Evolutionary conservation across 1,140 invertebrate species (phyloP).

Genomic region (Formica exsecta): DNA sequence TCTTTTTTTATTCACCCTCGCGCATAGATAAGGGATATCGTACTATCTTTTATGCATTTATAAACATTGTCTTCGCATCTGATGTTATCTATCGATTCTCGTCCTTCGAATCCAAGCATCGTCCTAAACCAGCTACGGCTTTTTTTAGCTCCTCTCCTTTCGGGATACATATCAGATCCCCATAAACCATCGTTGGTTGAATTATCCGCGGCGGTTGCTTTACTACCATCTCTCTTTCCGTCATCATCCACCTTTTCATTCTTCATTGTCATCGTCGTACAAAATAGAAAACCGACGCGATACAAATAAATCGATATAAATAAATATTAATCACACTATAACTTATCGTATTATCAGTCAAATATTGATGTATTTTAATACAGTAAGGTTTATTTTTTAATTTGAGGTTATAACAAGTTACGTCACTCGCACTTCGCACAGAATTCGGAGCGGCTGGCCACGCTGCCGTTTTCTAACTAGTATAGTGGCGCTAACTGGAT

Average conservation of each 20-base stretch:
- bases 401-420: constrained; percentile 38
- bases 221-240: not conserved
- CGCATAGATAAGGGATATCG: constrained; percentile 26
- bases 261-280: constrained; percentile 24
- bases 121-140: constrained; percentile 87
- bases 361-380: not conserved
- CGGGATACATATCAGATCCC: constrained; percentile 92
- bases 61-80: constrained; percentile 94
- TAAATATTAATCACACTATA: not conserved
- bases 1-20: not conserved
- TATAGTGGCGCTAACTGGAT: no score
- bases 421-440: not conserved
- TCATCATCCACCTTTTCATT: constrained; percentile 4
- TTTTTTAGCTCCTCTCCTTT: constrained; percentile 89
- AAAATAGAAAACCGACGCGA: not conserved
- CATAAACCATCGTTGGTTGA: not conserved
- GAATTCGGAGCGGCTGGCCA: no score
- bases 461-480: no score
- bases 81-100: constrained; percentile 90
- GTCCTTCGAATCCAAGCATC: constrained; percentile 89
- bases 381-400: not conserved
- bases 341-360: not conserved
- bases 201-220: not conserved
- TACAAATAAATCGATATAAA: constrained; percentile 9
- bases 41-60: constrained; percentile 91